Evolutionary conservation across 2,888 invertebrate species (phyloP).

Genomic region (Pteria penguin): DNA sequence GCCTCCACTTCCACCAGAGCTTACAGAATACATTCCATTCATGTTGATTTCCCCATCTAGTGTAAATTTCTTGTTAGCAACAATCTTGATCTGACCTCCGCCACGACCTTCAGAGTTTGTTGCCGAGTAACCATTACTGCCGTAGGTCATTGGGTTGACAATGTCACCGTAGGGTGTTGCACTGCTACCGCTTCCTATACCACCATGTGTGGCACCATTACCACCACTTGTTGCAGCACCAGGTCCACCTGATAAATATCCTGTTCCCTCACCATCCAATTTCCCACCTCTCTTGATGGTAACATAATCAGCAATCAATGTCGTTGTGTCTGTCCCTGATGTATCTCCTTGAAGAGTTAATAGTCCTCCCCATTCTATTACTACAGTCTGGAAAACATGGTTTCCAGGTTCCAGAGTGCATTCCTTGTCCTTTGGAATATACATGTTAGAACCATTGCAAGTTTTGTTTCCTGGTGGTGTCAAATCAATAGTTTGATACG

Average conservation of each 20-base stretch:
- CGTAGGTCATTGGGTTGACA: constrained; percentile 55
- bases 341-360: constrained; percentile 55
- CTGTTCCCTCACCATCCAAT: constrained; percentile 58
- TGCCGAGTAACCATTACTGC: constrained; percentile 62
- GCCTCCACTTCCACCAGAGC: constrained; percentile 63
- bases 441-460: constrained; percentile 36
- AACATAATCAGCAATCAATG: constrained; percentile 51
- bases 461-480: constrained; percentile 40
- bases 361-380: constrained; percentile 57
- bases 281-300: constrained; percentile 54
- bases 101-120: constrained; percentile 48
- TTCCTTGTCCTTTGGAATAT: constrained; percentile 48
- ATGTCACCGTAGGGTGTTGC: constrained; percentile 59
- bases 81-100: constrained; percentile 61
- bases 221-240: constrained; percentile 46
- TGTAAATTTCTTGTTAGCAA: constrained; percentile 31
- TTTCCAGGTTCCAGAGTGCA: constrained; percentile 52
- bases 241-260: constrained; percentile 52
- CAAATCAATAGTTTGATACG: constrained; percentile 14
- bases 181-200: constrained; percentile 50
- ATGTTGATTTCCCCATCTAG: constrained; percentile 61
- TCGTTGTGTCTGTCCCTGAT: constrained; percentile 50
- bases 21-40: constrained; percentile 47
- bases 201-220: constrained; percentile 61
- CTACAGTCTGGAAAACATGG: constrained; percentile 50